Evolutionary conservation across 2,797 vertebrate species (phyloP).

Genomic region (Selene dorsalis): DNA sequence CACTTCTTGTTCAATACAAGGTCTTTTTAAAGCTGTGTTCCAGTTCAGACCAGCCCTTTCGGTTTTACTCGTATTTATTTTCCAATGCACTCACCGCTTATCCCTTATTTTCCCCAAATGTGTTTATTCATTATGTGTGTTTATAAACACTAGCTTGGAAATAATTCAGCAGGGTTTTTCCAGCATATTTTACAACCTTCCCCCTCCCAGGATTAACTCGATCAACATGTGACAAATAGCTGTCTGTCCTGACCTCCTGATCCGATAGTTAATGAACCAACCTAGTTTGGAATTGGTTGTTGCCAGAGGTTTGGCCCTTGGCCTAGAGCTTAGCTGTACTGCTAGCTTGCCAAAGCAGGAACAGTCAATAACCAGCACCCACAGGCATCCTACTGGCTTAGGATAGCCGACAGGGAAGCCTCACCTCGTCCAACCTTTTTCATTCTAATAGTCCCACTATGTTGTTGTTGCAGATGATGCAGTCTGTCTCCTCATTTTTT

Average conservation of each 20-base stretch:
- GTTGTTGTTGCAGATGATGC: slow-evolving; percentile 8
- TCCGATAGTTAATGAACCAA: slow-evolving; percentile 57
- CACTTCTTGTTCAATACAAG: slow-evolving; percentile 3
- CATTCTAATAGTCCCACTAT: neutral
- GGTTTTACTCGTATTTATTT: neutral
- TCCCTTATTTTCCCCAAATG: neutral
- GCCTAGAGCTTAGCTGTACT: slow-evolving; percentile 35
- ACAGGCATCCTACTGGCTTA: slow-evolving; percentile 30
- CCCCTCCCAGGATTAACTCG: slow-evolving; percentile 6
- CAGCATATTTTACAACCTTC: neutral
- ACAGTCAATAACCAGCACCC: slow-evolving; percentile 47
- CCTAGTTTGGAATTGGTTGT: slow-evolving; percentile 53
- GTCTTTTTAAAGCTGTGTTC: neutral
- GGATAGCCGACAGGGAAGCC: neutral
- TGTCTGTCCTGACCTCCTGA: slow-evolving; percentile 32
- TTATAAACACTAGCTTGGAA: neutral
- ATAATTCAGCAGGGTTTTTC: neutral
- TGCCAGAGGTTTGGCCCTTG: slow-evolving; percentile 48
- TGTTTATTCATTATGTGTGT: neutral
- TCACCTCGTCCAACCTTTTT: slow-evolving; percentile 16
- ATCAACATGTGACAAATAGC: slow-evolving; percentile 49
- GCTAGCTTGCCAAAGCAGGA: slow-evolving; percentile 34
- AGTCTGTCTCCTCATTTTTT: slow-evolving; percentile 2
- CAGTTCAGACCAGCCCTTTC: neutral
- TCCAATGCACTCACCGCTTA: neutral